These are phyloP conservation scores for Argyra leucocephala DNA, from an alignment of 2,888 invertebrate species.

Conservation along the genomic window DNA sequence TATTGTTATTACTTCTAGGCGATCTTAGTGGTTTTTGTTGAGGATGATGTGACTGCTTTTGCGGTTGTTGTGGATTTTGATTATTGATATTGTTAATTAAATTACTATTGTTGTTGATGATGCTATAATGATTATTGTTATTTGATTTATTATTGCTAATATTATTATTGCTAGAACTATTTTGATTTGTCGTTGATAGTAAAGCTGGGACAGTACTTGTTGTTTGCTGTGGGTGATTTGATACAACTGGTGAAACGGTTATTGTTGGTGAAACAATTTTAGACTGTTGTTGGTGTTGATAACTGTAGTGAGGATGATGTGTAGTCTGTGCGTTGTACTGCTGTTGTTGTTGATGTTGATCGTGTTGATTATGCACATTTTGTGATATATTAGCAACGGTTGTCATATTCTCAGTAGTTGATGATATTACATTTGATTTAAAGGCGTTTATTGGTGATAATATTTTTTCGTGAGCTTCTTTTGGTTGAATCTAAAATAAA, in stretches of 20 bases:
- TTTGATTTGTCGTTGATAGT: constrained; percentile 13
- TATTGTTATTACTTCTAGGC: constrained; percentile 14
- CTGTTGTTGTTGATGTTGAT: constrained; percentile 24
- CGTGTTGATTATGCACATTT: constrained; percentile 21
- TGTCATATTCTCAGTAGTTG: neutral
- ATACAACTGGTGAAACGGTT: constrained; percentile 18
- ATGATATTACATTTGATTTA: constrained; percentile 19
- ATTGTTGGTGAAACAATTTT: constrained; percentile 21
- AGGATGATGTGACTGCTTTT: constrained; percentile 18
- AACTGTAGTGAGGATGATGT: constrained; percentile 24
- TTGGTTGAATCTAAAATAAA: constrained; percentile 38
- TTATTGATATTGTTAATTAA: constrained; percentile 13
- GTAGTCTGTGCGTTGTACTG: constrained; percentile 23
- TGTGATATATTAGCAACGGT: constrained; percentile 8
- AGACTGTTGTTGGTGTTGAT: constrained; percentile 35
- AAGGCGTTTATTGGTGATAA: constrained; percentile 29
- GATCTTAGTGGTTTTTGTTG: constrained; percentile 13
- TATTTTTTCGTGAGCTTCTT: constrained; percentile 29
- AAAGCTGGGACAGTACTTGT: neutral
- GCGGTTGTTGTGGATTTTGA: constrained; percentile 20
- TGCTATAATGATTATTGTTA: neutral
- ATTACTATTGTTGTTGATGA: constrained; percentile 14
- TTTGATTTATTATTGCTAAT: constrained; percentile 17
- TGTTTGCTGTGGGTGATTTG: constrained; percentile 7
- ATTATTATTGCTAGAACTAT: constrained; percentile 22